Evolutionary conservation across 2,113 vertebrate genomes (phyloP).

Genomic region (Crotophaga sulcirostris): DNA sequence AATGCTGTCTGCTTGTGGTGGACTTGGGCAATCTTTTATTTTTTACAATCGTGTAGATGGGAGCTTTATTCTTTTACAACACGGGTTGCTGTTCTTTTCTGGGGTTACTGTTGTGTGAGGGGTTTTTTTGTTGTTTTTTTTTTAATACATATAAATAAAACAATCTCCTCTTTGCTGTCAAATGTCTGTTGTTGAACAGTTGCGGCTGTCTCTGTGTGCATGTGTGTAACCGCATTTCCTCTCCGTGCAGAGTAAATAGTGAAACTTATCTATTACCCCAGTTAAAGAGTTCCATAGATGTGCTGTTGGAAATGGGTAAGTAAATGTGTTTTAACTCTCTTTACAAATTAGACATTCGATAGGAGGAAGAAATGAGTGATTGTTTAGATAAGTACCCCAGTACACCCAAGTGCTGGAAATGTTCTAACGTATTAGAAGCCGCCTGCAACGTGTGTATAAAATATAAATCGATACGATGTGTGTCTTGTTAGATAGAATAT

Average conservation of each 20-base stretch:
- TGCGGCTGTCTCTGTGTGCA: background rate
- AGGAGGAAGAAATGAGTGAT: conserved; percentile 59
- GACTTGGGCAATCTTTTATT: background rate
- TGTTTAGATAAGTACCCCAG: conserved; percentile 58
- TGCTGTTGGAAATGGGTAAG: conserved; percentile 45
- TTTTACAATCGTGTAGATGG: background rate
- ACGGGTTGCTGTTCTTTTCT: background rate
- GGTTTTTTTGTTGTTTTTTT: too few species aligned
- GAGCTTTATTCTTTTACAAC: background rate
- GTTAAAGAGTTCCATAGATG: conserved; percentile 47
- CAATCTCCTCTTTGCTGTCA: background rate
- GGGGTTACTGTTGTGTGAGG: background rate
- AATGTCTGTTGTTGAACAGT: background rate
- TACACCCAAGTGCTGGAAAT: conserved; percentile 38
- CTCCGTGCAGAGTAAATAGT: conserved; percentile 33
- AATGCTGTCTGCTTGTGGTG: background rate
- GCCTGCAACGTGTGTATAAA: background rate
- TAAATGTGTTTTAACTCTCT: conserved; percentile 57
- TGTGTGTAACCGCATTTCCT: conserved; percentile 43
- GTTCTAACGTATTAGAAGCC: conserved; percentile 1
- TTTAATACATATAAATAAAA: background rate
- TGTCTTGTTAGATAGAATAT: conserved; percentile 55
- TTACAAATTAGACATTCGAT: conserved; percentile 57
- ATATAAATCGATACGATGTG: conserved; percentile 53
- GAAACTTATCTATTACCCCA: conserved; percentile 46